Evolutionary conservation across 2,888 invertebrate species (phyloP).

Genomic region (Caenorhabditis virilis): DNA sequence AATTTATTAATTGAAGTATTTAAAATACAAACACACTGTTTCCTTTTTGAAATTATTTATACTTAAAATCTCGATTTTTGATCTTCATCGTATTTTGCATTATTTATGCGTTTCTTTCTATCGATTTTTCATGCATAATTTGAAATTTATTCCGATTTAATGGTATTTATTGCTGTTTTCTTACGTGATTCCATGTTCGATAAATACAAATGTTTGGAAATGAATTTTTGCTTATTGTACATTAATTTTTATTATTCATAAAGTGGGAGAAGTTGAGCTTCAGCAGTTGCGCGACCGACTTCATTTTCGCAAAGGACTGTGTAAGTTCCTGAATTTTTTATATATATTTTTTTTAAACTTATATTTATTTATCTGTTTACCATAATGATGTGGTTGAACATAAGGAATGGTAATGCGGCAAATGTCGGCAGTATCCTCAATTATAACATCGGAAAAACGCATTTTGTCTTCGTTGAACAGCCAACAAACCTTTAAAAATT

Average conservation of each 20-base stretch:
- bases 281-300: constrained; percentile 51
- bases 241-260: constrained; percentile 33
- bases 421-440: constrained; percentile 64
- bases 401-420: constrained; percentile 67
- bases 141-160: too few relatives aligned
- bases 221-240: constrained; percentile 3
- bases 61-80: constrained; percentile 1
- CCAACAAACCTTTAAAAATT: constrained; percentile 66
- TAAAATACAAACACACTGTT: constrained; percentile 10
- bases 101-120: too few relatives aligned
- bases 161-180: constrained; percentile 4
- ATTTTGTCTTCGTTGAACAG: constrained; percentile 68
- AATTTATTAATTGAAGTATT: too few relatives aligned
- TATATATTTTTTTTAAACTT: not conserved
- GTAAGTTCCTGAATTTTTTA: constrained; percentile 29
- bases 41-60: constrained; percentile 17
- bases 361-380: constrained; percentile 10
- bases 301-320: constrained; percentile 59
- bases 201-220: constrained; percentile 5
- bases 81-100: constrained; percentile 13
- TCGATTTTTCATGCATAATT: too few relatives aligned
- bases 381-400: constrained; percentile 65
- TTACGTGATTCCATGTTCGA: constrained; percentile 20
- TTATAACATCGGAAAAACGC: constrained; percentile 60
- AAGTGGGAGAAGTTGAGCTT: constrained; percentile 48